Base-by-base conservation (phyloP, 2,113 vertebrate genomes). In the Misgurnus anguillicaudatus region DNA sequence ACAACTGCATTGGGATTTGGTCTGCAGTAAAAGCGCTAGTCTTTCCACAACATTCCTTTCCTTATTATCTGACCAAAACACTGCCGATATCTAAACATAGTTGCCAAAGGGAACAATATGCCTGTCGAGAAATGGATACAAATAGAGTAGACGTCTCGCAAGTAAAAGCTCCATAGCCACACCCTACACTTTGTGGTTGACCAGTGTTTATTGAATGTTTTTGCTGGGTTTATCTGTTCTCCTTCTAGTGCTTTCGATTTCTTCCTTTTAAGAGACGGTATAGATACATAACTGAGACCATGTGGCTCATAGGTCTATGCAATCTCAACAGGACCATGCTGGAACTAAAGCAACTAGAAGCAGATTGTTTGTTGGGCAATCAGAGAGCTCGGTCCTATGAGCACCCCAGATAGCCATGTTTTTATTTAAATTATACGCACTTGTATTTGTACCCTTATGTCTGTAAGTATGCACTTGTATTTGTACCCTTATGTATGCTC, bases 181-280 rank as follows among this genome's bases (percentile, higher is more conserved):
- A 93, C 92, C 92, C 92, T 91, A 86, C 89, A 93, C 89, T 93
- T 92, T 90, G 91, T 91, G 92, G 92, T 90, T 83, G 86, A 82
- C 87, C 87, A 82, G 85, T 81, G 83, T 86, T 87, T 88, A 89
- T 87, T 83, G 84, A 85, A 87, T 88, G 86, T 85, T 88, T 89
- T 72, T 72, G 87, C 85, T 84, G 47, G 80, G 84, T 84, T 87
- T 80, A 82, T 86, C 76, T 78, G 55, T 78, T 39, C 13, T 61
- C 75, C 77, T 66, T 66, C 47, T 84, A 39, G 21, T 19, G 81
- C 55, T 58, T 75, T 72, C 64, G 14, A 61, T 62, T 57, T 39
- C 38, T 63, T 62, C 36, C 11, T 65, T 53, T 57, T n/a, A 71
- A 19, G 51, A 71, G 17, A 71, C 31, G 39, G 69, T 10, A 58